These are phyloP conservation scores for Poeciliopsis turneri DNA, from an alignment of 2,797 vertebrate genomes.

Conservation along the genomic window DNA sequence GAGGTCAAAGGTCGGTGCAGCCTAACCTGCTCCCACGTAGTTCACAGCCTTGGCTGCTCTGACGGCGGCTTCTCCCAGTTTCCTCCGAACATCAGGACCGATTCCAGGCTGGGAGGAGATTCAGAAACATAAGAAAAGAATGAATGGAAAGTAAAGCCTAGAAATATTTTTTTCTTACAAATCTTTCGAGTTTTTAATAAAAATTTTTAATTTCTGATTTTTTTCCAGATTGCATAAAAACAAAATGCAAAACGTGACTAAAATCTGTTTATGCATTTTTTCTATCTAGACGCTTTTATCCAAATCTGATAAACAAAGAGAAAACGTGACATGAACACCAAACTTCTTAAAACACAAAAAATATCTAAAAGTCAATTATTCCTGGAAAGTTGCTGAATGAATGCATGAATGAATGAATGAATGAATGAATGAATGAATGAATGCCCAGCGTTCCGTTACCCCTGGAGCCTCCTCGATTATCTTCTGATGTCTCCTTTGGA, in stretches of 20 bases:
- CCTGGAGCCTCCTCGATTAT: slow-evolving; percentile 98
- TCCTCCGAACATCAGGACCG: slow-evolving; percentile 87
- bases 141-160: not conserved
- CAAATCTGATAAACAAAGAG: not conserved
- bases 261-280: not conserved
- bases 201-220: not conserved
- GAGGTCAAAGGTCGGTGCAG: not conserved
- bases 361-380: not conserved
- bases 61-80: slow-evolving; percentile 94
- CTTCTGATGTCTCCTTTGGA: slow-evolving; percentile 97
- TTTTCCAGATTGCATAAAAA: not conserved
- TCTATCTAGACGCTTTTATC: not conserved
- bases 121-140: not conserved
- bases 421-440: not conserved
- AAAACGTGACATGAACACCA: not conserved
- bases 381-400: not conserved
- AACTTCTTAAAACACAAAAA: not conserved
- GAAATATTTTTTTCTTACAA: not conserved
- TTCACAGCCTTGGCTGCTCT: slow-evolving; percentile 93
- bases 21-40: slow-evolving; percentile 94
- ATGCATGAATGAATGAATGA: not conserved
- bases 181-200: not conserved
- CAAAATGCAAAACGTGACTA: not conserved
- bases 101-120: slow-evolving; percentile 87
- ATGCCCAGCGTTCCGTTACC: slow-evolving; percentile 74